These are phyloP conservation scores for Sitophilus oryzae DNA, from an alignment of 1,140 invertebrate genomes.

Conservation along the genomic window DNA sequence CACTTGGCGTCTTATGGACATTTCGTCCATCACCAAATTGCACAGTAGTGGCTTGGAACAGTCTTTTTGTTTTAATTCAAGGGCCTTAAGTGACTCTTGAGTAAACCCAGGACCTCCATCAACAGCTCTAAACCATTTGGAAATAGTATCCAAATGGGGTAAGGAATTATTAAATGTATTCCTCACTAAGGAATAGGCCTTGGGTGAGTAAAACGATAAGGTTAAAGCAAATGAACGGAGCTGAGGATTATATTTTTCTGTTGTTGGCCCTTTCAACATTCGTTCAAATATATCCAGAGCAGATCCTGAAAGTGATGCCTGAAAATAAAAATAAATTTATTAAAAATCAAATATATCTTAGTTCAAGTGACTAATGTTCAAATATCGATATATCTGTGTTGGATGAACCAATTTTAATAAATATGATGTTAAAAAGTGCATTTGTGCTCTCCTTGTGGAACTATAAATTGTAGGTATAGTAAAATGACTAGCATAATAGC, in stretches of 20 bases:
- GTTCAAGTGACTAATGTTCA: no score
- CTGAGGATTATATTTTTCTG: slow-evolving; percentile 14
- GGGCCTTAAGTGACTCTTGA: slow-evolving; percentile 36
- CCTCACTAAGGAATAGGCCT: slow-evolving; percentile 43
- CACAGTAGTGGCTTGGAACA: slow-evolving; percentile 18
- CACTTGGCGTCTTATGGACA: slow-evolving; percentile 15
- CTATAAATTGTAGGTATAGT: no score
- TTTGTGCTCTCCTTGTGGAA: no score
- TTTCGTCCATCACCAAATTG: slow-evolving; percentile 32
- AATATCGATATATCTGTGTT: no score
- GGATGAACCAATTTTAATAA: no score
- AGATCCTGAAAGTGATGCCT: no score
- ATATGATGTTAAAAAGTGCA: no score
- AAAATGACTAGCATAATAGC: no score
- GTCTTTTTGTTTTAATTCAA: slow-evolving; percentile 28
- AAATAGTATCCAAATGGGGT: slow-evolving; percentile 41
- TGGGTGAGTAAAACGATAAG: slow-evolving; percentile 42
- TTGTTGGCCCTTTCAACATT: slow-evolving; percentile 10
- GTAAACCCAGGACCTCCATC: slow-evolving; percentile 42
- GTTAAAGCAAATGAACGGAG: slow-evolving; percentile 36
- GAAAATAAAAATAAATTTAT: no score
- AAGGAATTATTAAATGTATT: slow-evolving; percentile 39
- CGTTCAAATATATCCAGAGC: no score
- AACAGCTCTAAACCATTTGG: slow-evolving; percentile 40
- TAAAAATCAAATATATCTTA: no score